A percentile compares a stretch with the other conserved stretches of the same genome.
phyloP scores from a whole-genome alignment of 2,113 vertebrate species.

The Panthera uncia region DNA sequence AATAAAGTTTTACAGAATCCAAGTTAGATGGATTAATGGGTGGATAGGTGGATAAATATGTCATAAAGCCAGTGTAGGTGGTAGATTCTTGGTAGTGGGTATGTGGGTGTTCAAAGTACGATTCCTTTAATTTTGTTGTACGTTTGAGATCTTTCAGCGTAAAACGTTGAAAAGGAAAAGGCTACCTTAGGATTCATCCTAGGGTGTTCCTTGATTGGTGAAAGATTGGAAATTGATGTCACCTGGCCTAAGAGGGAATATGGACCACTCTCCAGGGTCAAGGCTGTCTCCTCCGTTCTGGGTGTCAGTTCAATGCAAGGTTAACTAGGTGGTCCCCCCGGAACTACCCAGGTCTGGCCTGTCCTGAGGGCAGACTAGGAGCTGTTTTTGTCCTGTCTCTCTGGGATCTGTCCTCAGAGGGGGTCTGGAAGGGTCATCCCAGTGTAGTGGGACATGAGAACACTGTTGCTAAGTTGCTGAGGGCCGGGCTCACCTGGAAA shows the following conservation, averaged over 20 bases:
- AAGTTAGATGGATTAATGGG: background rate
- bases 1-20: background rate
- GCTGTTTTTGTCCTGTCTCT: background rate
- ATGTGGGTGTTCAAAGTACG: background rate
- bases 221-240: background rate
- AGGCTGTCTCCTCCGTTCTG: background rate
- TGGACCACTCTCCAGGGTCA: background rate
- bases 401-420: background rate
- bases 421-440: background rate
- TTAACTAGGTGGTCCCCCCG: background rate
- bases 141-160: background rate
- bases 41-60: background rate
- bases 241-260: background rate
- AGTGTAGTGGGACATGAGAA: background rate
- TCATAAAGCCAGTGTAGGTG: background rate
- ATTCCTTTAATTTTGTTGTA: background rate
- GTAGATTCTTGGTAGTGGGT: background rate
- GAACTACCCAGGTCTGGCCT: background rate
- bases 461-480: background rate
- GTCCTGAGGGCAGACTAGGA: background rate
- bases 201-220: background rate
- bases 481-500: slow-evolving; percentile 89
- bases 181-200: background rate
- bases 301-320: background rate
- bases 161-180: slow-evolving; percentile 22